Base-by-base conservation (phyloP, 2,797 vertebrate genomes). In the Ctenosaura bakeri region DNA sequence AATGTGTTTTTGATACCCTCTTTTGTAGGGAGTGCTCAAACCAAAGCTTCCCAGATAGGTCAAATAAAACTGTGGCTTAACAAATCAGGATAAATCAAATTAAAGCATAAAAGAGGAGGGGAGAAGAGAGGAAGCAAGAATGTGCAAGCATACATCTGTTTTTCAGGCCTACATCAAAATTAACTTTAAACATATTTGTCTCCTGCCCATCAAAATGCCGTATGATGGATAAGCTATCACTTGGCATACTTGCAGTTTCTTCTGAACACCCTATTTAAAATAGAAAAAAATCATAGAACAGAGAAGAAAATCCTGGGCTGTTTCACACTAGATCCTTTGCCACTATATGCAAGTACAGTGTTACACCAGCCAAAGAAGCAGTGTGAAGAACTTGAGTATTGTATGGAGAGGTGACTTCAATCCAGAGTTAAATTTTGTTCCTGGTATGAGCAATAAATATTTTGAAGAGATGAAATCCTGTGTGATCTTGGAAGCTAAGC, bases 131-230 rank as follows among this genome's bases (percentile, higher is more conserved):
- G 59, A 71, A 8, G 16, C 42, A 46, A 46, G 32, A 80, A 9
- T 20, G 20, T 52, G 42, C 13, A 82, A 35, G 35, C n/a, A 82
- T 12, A 81, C 22, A 46, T 20, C n/a, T 81, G 26, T 1, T 88
- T 73, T 42, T 29, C 10, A 18, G 66, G 64, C 66, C 35, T 82
- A 52, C 18, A 7, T 29, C 29, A 64, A 84, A 64, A 76, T 80
- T 8, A 46, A 74, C 10, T 16, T 62, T 90, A 83, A 91, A 46
- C 76, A 42, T 54, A 3, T 22, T 52, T 77, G 24, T 1, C 87
- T 82, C 88, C 81, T 5, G 54, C 52, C 50, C 91, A 35, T 92
- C 1, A 26, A 52, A 91, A 82, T 91, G 83, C 22, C 82, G 59
- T 22, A 42, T 2, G 24, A 12, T 16, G 10, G 52, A 42, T 73